A percentile compares a stretch with the other conserved stretches of the same genome.
These are phyloP conservation scores for Tethya wilhelma DNA, from an alignment of 37 sponge, comb jelly and placozoan species.

Conservation along the genomic window DNA sequence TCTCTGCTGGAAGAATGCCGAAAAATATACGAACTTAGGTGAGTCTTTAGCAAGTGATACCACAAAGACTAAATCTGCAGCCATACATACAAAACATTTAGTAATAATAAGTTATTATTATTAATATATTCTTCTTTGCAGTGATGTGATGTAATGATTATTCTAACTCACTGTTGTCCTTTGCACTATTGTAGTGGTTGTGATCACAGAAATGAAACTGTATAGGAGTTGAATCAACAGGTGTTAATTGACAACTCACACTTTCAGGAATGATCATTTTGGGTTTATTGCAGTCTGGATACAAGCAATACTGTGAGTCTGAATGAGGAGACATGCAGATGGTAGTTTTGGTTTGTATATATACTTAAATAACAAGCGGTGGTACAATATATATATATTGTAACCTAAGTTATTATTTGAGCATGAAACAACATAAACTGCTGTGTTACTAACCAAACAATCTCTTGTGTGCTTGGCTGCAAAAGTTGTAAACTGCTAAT, in stretches of 20 bases:
- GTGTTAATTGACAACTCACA: not conserved
- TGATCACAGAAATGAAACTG: not conserved
- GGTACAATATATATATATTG: not conserved
- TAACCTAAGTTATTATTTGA: not conserved
- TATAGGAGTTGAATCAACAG: not conserved
- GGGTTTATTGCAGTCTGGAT: not conserved
- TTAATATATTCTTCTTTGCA: too few species aligned
- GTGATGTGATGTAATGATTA: too few species aligned
- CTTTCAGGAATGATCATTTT: not conserved
- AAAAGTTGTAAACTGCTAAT: slow-evolving; percentile 13
- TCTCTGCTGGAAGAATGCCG: too few species aligned
- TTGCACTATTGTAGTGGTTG: not conserved
- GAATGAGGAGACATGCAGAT: not conserved
- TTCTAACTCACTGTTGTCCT: too few species aligned
- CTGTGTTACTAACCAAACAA: slow-evolving; percentile 4
- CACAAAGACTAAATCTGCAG: too few species aligned
- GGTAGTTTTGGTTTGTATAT: not conserved
- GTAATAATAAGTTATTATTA: too few species aligned
- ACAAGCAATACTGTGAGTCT: slow-evolving; percentile 10
- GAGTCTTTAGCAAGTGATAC: not conserved
- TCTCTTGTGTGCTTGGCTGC: not conserved
- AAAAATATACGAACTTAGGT: not conserved
- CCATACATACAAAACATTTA: too few species aligned
- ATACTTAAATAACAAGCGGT: not conserved
- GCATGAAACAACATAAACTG: not conserved